Base-by-base conservation (phyloP, 2,888 invertebrate species). In the Timandra comae region DNA sequence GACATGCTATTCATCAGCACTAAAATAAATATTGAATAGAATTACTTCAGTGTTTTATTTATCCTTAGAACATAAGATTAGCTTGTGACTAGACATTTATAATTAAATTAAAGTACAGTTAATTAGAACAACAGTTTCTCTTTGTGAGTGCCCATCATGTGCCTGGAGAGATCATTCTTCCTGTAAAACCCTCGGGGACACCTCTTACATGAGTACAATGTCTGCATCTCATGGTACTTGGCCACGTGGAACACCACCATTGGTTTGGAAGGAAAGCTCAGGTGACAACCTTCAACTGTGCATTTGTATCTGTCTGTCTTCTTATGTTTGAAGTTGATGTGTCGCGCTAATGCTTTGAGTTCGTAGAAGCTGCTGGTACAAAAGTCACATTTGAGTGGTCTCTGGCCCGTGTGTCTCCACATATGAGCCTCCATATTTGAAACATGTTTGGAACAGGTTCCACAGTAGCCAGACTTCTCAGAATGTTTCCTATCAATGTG, bases 401-500 rank as follows among this genome's bases (percentile, higher is more conserved):
- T 69, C 29, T 87, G 78, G 0, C 88, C 88, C 0, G 86, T 87
- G 40, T 89, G 88, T 27, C 76, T 78, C 58, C 85, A 79, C 77
- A 80, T 87, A 43, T 89, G 89, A 0, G 75, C 75, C 48, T 87
- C 86, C 16, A 88, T 61, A 46, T 89, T 85, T 0, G 88, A 72
- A 8, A 87, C 85, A 35, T 79, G 70, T 50, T 88, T 88, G 7
- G 64, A 62, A 45, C 89, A 89, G 13, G 79, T 46, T 2, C 55
- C 64, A 49, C 88, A 89, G 24, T 73, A 61, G 7, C 88, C 88
- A 0, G 88, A 88, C 38, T 87, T 75, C 29, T 86, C 85, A 0
- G 88, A 88, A 43, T 88, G 88, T 38, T 79, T 75, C 7, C 76
- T 77, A 35, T 77, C 76, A 27, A 86, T 82, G 39, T 89, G 89